Evolutionary conservation across 1,140 invertebrate genomes (phyloP), one percentile per base, ranked within the genome.

Genomic region (Anastrepha ludens): DNA sequence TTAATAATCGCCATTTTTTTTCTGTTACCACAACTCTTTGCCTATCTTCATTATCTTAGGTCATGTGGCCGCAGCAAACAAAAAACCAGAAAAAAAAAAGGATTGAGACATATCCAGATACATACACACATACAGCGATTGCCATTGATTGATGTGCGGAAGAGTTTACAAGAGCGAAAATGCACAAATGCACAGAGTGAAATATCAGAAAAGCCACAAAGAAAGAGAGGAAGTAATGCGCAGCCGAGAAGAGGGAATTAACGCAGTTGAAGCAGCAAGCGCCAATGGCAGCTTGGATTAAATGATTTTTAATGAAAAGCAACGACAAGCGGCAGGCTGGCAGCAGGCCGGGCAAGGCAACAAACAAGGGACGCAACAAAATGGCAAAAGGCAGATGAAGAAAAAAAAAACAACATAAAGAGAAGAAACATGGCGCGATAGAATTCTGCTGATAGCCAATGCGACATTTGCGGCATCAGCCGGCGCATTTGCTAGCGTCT

Each of bases 271-370:
- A 67, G 20, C n/a, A 67, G 29, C 29, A 3, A 67, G 29, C 74
- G 74, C 74, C 74, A n/a, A 90, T 90, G 90, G 91, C 90, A 91
- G 90, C 90, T 89, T 91, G 90, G 91, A 92, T 90, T 92, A 92
- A 92, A 92, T 90, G 91, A 91, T 91, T 92, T 92, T 92, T 92
- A 92, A 91, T 92, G 91, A 91, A 92, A 92, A 92, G 90, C 89
- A 91, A 90, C 90, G 87, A 81, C 74, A 50, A 90, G 89, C 88
- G 88, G 88, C 88, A 50, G 47, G 58, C 29, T 29, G 50, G 50
- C 50, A 55, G 3, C 86, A 89, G 89, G 88, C 88, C 88, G 90
- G 89, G 88, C 89, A 90, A 89, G 88, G 87, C 88, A 90, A 89
- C 88, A 89, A 87, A 89, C n/a, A 60, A 41, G 20, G 50, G 81